These are phyloP conservation scores for Microctenopoma steveboyesi DNA, from an alignment of 2,797 vertebrate species.

Conservation along the genomic window DNA sequence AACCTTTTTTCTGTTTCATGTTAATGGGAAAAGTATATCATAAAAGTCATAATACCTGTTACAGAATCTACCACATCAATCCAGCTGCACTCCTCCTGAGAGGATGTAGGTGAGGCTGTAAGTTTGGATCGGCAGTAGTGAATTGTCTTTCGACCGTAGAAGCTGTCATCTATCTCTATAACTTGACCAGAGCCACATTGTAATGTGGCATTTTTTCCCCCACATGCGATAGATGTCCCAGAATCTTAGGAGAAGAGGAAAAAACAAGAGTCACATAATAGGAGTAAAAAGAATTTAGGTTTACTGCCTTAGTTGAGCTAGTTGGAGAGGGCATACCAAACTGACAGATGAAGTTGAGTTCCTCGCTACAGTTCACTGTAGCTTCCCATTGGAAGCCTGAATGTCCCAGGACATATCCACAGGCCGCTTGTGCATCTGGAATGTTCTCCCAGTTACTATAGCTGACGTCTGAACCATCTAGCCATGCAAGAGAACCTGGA, in stretches of 20 bases:
- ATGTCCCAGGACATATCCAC: constrained; percentile 85
- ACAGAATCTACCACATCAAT: constrained; percentile 85
- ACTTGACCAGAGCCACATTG: constrained; percentile 92
- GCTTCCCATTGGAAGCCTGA: constrained; percentile 87
- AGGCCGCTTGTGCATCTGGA: constrained; percentile 71
- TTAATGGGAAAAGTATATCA: not conserved
- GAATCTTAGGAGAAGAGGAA: constrained; percentile 76
- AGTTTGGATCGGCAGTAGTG: constrained; percentile 84
- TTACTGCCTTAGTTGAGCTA: not conserved
- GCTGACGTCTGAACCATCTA: constrained; percentile 89
- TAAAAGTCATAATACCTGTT: constrained; percentile 82
- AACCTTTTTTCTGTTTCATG: not conserved
- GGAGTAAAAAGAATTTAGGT: not conserved
- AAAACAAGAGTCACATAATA: not conserved
- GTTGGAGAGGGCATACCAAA: constrained; percentile 83
- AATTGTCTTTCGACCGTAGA: constrained; percentile 88
- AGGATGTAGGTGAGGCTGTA: constrained; percentile 35
- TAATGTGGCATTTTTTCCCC: constrained; percentile 87
- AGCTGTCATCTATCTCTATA: constrained; percentile 87
- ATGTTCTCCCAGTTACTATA: constrained; percentile 87
- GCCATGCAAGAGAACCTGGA: constrained; percentile 87
- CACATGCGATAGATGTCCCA: constrained; percentile 86
- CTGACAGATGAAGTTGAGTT: constrained; percentile 90
- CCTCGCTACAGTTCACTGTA: constrained; percentile 87
- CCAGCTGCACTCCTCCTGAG: constrained; percentile 88